Evolutionary conservation across 2,797 vertebrate genomes (phyloP).

Genomic region (Enteromius viviparus): DNA sequence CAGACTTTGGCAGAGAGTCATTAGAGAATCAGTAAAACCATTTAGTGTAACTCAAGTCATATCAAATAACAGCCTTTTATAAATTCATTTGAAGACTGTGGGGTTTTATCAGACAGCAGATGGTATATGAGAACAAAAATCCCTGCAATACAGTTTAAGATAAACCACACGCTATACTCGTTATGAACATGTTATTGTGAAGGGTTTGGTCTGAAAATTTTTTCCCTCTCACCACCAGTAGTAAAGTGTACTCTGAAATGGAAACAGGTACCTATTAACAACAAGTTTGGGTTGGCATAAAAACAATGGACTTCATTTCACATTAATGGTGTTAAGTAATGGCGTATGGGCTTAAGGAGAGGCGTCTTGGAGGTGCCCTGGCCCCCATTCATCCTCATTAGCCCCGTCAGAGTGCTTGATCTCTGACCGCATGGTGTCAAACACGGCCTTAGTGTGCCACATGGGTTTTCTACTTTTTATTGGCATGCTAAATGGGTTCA

Average conservation of each 20-base stretch:
- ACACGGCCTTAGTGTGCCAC: constrained; percentile 42
- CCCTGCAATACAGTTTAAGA: constrained; percentile 6
- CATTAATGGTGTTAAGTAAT: constrained; percentile 47
- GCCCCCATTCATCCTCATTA: constrained; percentile 51
- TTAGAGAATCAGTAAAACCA: constrained; percentile 12
- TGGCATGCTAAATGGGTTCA: constrained; percentile 51
- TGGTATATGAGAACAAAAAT: constrained; percentile 13
- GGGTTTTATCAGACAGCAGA: constrained; percentile 20
- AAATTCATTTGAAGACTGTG: neutral
- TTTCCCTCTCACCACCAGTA: neutral
- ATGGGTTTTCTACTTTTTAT: constrained; percentile 50
- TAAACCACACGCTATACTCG: constrained; percentile 10
- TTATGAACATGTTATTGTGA: constrained; percentile 9
- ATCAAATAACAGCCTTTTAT: constrained; percentile 30
- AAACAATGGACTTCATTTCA: constrained; percentile 28
- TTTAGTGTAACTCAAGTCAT: constrained; percentile 21
- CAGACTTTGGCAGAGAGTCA: constrained; percentile 35
- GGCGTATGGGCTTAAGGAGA: constrained; percentile 23
- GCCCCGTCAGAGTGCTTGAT: constrained; percentile 48
- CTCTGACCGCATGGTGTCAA: constrained; percentile 45
- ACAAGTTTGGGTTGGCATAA: constrained; percentile 49
- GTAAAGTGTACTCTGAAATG: neutral
- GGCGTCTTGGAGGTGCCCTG: constrained; percentile 13
- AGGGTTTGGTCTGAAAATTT: neutral
- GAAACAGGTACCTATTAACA: constrained; percentile 30